phyloP scores from a whole-genome alignment of 2,888 invertebrate species.

The Philonicus albiceps region DNA sequence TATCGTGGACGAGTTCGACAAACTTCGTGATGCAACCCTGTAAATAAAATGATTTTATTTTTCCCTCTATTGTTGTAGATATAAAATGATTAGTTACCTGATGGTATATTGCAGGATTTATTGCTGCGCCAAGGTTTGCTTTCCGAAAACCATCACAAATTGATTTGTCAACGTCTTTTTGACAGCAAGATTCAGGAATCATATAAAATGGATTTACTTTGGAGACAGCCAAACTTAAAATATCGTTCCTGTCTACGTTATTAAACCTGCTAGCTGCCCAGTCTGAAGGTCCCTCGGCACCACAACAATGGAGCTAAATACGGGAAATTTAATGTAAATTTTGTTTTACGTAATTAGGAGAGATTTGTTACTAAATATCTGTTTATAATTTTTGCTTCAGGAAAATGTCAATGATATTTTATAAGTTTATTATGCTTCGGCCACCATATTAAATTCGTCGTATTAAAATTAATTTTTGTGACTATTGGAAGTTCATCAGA shows the following conservation, averaged over 20 bases:
- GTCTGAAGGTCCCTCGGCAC: constrained; percentile 74
- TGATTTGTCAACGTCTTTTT: constrained; percentile 59
- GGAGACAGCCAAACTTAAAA: constrained; percentile 65
- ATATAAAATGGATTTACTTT: constrained; percentile 66
- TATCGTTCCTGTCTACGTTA: constrained; percentile 63
- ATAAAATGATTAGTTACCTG: constrained; percentile 59
- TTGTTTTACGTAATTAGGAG: no score
- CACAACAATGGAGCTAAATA: constrained; percentile 77
- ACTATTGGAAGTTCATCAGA: no score
- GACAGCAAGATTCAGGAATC: constrained; percentile 71
- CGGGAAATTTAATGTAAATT: not conserved
- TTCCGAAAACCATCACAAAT: constrained; percentile 66
- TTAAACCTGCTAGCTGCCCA: constrained; percentile 74
- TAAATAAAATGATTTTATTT: constrained; percentile 49
- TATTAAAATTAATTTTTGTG: no score
- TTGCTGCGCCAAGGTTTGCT: constrained; percentile 62
- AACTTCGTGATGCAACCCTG: constrained; percentile 76
- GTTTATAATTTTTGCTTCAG: no score
- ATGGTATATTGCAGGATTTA: constrained; percentile 64
- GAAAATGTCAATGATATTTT: no score
- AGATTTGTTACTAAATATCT: no score
- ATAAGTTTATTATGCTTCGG: no score
- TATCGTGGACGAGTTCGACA: constrained; percentile 68
- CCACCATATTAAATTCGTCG: no score
- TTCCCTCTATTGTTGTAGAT: not conserved